Evolutionary conservation across 2,797 vertebrate genomes (phyloP), one percentile per base, ranked within the genome.

Genomic region (Melanotaenia pygmaea): DNA sequence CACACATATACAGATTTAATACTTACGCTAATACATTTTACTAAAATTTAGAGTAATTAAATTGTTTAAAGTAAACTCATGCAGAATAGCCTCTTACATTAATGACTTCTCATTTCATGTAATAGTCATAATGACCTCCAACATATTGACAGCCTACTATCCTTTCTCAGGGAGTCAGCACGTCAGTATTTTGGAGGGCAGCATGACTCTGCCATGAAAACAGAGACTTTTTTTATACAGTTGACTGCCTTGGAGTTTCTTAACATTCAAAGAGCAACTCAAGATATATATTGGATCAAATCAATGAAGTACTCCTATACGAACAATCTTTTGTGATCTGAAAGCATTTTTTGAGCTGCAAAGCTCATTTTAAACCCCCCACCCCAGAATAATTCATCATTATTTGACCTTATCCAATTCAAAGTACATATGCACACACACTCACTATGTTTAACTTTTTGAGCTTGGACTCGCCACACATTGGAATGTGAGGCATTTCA

Each of bases 401-500:
- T 70, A 74, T 64, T 59, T 69, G 70, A 71, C 50, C 71, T 82
- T 58, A 70, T 87, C 84, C 73, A 45, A 58, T 37, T n/a, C 67
- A 43, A 37, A 45, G 47, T 20, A 26, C 56, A 70, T 67, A 72
- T 64, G 3, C 28, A 74, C 77, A 75, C 81, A 81, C 72, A 77
- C 75, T 79, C 79, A 34, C 47, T 43, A 16, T 82, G 86, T 90
- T 89, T 74, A 85, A 45, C 59, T 82, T 35, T 67, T 1, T 26
- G 63, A 78, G 81, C 24, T 72, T 30, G 64, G 22, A 54, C 66
- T 74, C 67, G 47, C 62, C 68, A 57, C 45, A 26, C 70, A 28
- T 58, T 51, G 81, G 81, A 83, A 89, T 85, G 70, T 47, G 56
- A 0, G 47, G 68, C 45, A 86, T 88, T 74, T 83, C 75, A 74